phyloP scores from a whole-genome alignment of 2,113 vertebrate genomes.

The Aegotheles bennettii region DNA sequence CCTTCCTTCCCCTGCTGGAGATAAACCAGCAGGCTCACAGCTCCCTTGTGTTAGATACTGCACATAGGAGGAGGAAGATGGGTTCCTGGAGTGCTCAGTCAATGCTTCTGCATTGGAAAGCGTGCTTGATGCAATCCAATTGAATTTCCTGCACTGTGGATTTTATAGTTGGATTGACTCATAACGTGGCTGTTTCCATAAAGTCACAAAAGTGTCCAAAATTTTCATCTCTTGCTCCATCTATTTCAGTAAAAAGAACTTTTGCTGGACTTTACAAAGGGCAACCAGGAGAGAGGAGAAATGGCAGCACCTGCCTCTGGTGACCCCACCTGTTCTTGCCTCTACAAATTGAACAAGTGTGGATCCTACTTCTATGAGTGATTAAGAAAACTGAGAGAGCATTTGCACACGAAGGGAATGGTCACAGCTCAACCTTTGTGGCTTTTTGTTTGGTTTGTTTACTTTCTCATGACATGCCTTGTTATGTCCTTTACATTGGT shows the following conservation, averaged over 20 bases:
- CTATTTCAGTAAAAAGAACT: background rate
- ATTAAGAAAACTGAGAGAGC: background rate
- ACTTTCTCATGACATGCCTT: background rate
- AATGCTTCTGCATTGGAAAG: background rate
- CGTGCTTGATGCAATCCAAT: background rate
- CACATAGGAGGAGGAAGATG: accelerated
- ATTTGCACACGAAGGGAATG: background rate
- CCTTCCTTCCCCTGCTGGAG: background rate
- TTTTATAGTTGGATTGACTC: background rate
- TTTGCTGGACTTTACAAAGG: background rate
- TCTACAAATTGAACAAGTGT: background rate
- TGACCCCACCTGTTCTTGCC: background rate
- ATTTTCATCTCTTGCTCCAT: background rate
- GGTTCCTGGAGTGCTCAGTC: background rate
- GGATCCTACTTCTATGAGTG: background rate
- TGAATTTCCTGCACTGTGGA: background rate
- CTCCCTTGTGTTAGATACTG: background rate
- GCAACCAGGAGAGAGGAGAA: background rate
- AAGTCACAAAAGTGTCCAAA: background rate
- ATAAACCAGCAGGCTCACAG: accelerated
- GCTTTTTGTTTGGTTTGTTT: background rate
- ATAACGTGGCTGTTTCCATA: background rate
- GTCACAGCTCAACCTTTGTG: background rate
- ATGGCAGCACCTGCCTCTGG: background rate
- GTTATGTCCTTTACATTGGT: background rate